phyloP scores from a whole-genome alignment of 2,797 vertebrate genomes.

The Scomberomorus guttatus region DNA sequence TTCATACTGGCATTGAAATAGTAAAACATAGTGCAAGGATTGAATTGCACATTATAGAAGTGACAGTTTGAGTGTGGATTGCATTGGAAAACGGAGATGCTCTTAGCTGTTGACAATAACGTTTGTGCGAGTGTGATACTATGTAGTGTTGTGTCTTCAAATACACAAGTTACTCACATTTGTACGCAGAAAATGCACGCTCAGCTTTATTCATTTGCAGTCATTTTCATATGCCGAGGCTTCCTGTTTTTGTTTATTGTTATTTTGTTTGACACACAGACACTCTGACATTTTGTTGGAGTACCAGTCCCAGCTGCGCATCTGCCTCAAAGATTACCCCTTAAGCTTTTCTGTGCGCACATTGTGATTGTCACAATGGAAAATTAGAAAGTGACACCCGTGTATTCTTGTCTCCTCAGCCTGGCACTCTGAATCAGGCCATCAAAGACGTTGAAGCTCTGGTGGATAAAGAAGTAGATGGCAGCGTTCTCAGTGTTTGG shows the following conservation, averaged over 20 bases:
- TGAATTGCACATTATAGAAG: slow-evolving; percentile 4
- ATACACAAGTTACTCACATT: slow-evolving; percentile 39
- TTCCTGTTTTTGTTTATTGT: slow-evolving; percentile 60
- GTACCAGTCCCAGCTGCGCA: slow-evolving; percentile 50
- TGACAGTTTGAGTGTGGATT: slow-evolving; percentile 10
- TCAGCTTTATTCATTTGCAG: slow-evolving; percentile 54
- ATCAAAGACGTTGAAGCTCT: slow-evolving; percentile 83
- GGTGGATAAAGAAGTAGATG: slow-evolving; percentile 79
- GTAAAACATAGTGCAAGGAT: slow-evolving; percentile 32
- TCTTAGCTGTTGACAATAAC: slow-evolving; percentile 6
- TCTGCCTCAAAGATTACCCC: slow-evolving; percentile 63
- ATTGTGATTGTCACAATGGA: slow-evolving; percentile 61
- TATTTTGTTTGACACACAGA: slow-evolving; percentile 55
- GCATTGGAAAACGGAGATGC: not conserved
- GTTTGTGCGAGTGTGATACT: not conserved
- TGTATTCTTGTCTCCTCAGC: slow-evolving; percentile 76
- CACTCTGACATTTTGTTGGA: slow-evolving; percentile 55
- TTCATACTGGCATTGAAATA: slow-evolving; percentile 41
- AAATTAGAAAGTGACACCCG: slow-evolving; percentile 65
- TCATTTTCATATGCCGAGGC: slow-evolving; percentile 25
- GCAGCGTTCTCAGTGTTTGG: slow-evolving; percentile 84
- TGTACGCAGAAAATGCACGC: slow-evolving; percentile 24
- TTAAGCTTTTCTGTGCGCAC: slow-evolving; percentile 53
- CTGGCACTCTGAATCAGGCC: slow-evolving; percentile 87
- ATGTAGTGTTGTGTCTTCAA: slow-evolving; percentile 21